Base-by-base conservation (phyloP, 2,888 invertebrate species). In the Spodoptera exigua region DNA sequence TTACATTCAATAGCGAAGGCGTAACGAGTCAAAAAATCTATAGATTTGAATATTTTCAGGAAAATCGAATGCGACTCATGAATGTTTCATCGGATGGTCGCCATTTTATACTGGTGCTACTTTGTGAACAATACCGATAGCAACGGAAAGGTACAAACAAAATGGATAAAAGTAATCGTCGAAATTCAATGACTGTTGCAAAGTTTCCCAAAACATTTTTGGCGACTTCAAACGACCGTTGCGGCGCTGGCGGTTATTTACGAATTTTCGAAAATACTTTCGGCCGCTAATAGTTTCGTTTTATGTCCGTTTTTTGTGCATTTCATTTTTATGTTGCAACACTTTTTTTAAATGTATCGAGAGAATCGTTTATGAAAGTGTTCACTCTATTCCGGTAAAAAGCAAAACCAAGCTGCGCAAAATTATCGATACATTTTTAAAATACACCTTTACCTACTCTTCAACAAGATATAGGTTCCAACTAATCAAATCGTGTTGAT, bases 1-100 rank as follows among this genome's bases (percentile, higher is more conserved):
- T 47, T 34, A 7, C 66, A 68, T 70, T 56, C 66, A 46, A 36
- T 44, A 56, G 21, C 16, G 57, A 61, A 45, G 53, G 47, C 54
- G 66, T 67, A 69, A 67, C 59, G 69, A 62, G 61, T 53, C 51
- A 58, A 66, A 70, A 63, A 71, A 78, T 76, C 69, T 75, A 74
- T 75, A 70, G 70, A 74, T 64, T 72, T 73, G 76, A 76, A 76
- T 78, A 82, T 81, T 79, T 27, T 75, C 57, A 47, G 53, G 49
- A 58, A 58, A 54, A 69, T 58, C 49, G 73, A 74, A 79, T 72
- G 74, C 66, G 76, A 57, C 74, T 85, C 84, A 86, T 88, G 87
- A 88, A 88, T 87, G 66, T 87, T 88, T 87, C 84, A 87, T 86
- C 45, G 69, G 70, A 64, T 71, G 78, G 70, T 75, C 74, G 75